Evolutionary conservation across 2,113 vertebrate genomes (phyloP).

Genomic region (Heptranchias perlo): DNA sequence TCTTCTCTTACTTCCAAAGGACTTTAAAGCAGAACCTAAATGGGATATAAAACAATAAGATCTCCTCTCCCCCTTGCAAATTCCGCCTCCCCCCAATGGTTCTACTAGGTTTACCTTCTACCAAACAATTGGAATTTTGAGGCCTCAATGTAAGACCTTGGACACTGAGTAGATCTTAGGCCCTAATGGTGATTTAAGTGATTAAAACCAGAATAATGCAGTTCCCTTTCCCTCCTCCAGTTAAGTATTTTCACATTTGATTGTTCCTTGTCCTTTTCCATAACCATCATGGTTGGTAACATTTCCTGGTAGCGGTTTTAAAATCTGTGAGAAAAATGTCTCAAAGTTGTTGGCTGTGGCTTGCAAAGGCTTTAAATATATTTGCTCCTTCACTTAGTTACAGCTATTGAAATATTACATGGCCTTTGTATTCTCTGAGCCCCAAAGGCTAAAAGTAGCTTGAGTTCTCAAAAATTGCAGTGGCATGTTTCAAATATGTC

Average conservation of each 20-base stretch:
- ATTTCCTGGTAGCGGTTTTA: neutral
- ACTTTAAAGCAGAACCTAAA: neutral
- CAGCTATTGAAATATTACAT: neutral
- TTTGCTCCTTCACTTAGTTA: neutral
- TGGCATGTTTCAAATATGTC: neutral
- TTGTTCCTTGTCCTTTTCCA: no score
- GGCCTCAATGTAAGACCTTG: neutral
- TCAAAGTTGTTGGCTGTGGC: neutral
- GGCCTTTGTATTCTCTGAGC: neutral
- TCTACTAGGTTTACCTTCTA: neutral
- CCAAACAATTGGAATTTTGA: neutral
- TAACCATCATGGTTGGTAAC: neutral
- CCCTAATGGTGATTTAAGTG: neutral
- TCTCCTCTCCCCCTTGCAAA: neutral
- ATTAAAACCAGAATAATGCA: neutral
- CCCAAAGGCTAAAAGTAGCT: neutral
- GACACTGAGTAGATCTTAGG: neutral
- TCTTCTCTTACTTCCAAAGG: neutral
- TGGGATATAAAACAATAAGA: neutral
- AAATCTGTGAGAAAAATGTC: neutral
- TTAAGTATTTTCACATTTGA: no score
- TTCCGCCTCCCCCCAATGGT: neutral
- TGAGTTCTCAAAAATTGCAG: neutral
- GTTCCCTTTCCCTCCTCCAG: no score
- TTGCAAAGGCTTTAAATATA: neutral